Evolutionary conservation across 2,113 vertebrate genomes (phyloP).

Genomic region (Procapra przewalskii): DNA sequence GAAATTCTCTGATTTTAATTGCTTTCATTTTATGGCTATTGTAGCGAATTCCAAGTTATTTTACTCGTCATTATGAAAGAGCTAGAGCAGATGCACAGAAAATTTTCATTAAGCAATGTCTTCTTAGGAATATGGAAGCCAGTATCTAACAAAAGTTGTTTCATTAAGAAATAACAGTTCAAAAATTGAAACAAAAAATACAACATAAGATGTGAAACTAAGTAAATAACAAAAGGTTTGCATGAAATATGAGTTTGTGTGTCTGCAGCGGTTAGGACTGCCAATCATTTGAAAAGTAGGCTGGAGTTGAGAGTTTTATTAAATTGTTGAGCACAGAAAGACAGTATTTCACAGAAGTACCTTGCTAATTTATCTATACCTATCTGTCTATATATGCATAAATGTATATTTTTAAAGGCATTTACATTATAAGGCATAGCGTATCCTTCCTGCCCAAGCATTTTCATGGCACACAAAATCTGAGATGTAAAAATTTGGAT

Average conservation of each 20-base stretch:
- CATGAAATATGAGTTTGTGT: not conserved
- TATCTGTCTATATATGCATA: not conserved
- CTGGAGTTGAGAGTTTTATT: conserved; percentile 7
- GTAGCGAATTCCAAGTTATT: conserved; percentile 7
- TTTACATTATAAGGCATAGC: not conserved
- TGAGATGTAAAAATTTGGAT: conserved; percentile 3
- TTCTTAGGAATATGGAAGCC: not conserved
- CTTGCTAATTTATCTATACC: not conserved
- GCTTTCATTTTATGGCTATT: conserved; percentile 39
- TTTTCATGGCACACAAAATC: not conserved
- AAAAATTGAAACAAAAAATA: conserved; percentile 24
- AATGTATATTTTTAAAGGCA: not conserved
- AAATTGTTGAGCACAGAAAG: conserved; percentile 17
- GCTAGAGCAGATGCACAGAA: not conserved
- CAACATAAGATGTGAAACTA: not conserved
- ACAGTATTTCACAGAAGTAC: not conserved
- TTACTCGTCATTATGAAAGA: not conserved
- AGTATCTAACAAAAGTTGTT: not conserved
- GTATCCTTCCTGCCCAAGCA: not conserved
- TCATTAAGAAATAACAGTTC: not conserved
- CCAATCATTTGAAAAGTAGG: conserved; percentile 39
- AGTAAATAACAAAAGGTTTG: conserved; percentile 8
- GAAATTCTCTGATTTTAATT: not conserved
- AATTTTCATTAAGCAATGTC: not conserved
- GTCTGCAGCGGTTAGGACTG: not conserved